These are phyloP conservation scores for Arvicanthis niloticus DNA, from an alignment of 2,113 vertebrate genomes.

Conservation along the genomic window DNA sequence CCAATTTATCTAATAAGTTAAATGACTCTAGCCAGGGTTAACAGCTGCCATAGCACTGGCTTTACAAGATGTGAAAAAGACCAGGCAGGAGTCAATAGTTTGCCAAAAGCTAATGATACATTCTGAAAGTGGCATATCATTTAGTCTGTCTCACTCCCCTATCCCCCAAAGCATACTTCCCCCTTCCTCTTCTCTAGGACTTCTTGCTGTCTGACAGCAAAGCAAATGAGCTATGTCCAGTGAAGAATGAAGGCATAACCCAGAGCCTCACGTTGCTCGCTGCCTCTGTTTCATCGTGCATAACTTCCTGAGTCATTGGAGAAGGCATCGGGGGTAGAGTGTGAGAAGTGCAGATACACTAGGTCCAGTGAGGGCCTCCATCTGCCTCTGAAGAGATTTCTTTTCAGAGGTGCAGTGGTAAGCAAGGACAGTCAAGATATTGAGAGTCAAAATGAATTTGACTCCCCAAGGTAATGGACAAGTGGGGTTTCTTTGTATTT, in stretches of 20 bases:
- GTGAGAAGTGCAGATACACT: slow-evolving; percentile 54
- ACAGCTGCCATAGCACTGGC: slow-evolving; percentile 62
- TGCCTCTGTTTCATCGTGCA: slow-evolving; percentile 74
- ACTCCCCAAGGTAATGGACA: not conserved
- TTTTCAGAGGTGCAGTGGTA: slow-evolving; percentile 25
- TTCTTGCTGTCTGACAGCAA: slow-evolving; percentile 80
- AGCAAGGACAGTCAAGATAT: slow-evolving; percentile 7
- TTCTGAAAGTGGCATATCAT: slow-evolving; percentile 78
- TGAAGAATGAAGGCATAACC: slow-evolving; percentile 73
- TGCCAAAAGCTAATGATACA: slow-evolving; percentile 81
- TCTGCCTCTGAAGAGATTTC: slow-evolving; percentile 56
- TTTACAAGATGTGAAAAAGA: slow-evolving; percentile 82
- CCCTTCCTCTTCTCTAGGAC: slow-evolving; percentile 54
- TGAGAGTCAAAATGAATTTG: not conserved
- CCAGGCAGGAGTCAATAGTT: slow-evolving; percentile 82
- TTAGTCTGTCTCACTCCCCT: slow-evolving; percentile 49
- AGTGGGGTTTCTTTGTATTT: not conserved
- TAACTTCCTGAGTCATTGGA: slow-evolving; percentile 79
- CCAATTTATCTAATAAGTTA: slow-evolving; percentile 55
- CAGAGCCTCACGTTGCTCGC: slow-evolving; percentile 58
- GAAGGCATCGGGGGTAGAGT: slow-evolving; percentile 46
- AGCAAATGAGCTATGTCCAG: slow-evolving; percentile 80
- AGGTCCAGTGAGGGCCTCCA: slow-evolving; percentile 37
- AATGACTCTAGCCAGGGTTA: slow-evolving; percentile 76
- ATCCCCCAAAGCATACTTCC: not conserved